A percentile compares a stretch with the other conserved stretches of the same genome.
Evolutionary conservation across 2,888 invertebrate genomes (phyloP).

Genomic region (Leptarthrus brevirostris): DNA sequence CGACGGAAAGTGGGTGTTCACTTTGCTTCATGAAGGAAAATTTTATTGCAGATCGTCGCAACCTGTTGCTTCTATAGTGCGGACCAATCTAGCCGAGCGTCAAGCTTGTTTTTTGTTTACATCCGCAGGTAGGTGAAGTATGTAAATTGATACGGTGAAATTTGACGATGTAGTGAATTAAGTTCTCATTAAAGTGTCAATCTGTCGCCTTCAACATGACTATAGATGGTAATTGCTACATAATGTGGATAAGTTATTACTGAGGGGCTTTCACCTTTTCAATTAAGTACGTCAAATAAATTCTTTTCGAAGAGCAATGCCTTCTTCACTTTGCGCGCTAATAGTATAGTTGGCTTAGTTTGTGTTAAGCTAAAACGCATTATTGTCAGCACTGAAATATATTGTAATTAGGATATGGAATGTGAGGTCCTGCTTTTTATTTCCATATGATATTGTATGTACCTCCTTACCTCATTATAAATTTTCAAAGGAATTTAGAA

Average conservation of each 20-base stretch:
- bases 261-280: slow-evolving; percentile 42
- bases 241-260: slow-evolving; percentile 23
- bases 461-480: too few species aligned
- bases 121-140: slow-evolving; percentile 42
- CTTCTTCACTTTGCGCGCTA: too few species aligned
- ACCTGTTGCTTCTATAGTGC: slow-evolving; percentile 22
- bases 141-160: slow-evolving; percentile 43
- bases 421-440: too few species aligned
- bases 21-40: slow-evolving; percentile 28
- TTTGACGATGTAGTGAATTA: slow-evolving; percentile 43
- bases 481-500: too few species aligned
- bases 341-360: too few species aligned
- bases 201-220: slow-evolving; percentile 40
- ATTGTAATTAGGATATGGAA: too few species aligned
- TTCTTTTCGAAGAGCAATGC: too few species aligned
- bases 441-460: too few species aligned
- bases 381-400: too few species aligned
- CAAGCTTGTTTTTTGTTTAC: slow-evolving; percentile 38
- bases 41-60: slow-evolving; percentile 31
- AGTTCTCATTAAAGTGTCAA: slow-evolving; percentile 47
- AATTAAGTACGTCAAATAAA: slow-evolving; percentile 2
- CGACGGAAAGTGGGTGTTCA: slow-evolving; percentile 39
- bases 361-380: too few species aligned
- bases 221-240: slow-evolving; percentile 38
- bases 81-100: not conserved